phyloP scores from a whole-genome alignment of 2,888 invertebrate genomes.

The Nomada fucata region DNA sequence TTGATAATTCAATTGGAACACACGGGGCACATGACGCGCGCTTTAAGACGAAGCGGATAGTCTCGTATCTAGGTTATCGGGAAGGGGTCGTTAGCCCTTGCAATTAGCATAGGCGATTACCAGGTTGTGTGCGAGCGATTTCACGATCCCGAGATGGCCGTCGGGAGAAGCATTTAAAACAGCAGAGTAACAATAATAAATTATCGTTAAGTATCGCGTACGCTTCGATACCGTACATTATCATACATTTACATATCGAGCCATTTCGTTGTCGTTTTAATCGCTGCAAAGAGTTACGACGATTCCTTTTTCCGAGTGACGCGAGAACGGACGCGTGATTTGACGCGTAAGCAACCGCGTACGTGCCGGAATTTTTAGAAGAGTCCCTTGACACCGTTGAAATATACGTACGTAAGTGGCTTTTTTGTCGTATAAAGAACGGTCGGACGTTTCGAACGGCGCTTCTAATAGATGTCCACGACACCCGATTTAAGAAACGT shows the following conservation, averaged over 20 bases:
- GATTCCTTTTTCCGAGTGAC: slow-evolving; percentile 2
- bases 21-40: neutral
- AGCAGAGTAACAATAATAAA: slow-evolving; percentile 34
- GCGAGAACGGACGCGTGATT: neutral
- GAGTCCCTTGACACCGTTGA: neutral
- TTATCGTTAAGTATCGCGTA: slow-evolving; percentile 44
- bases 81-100: slow-evolving; percentile 22
- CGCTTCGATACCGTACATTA: slow-evolving; percentile 31
- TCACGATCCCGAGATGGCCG: neutral
- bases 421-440: slow-evolving; percentile 14
- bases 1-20: slow-evolving; percentile 36
- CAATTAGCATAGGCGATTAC: slow-evolving; percentile 37
- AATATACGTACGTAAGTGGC: neutral
- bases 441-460: neutral
- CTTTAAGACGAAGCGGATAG: neutral
- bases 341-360: neutral
- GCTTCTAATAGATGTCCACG: neutral
- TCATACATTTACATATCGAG: slow-evolving; percentile 56
- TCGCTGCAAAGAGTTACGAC: slow-evolving; percentile 13
- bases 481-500: slow-evolving; percentile 2
- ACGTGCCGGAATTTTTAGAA: neutral
- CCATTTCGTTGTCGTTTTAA: slow-evolving; percentile 35
- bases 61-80: slow-evolving; percentile 9
- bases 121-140: slow-evolving; percentile 4
- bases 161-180: neutral